A percentile compares a stretch with the other conserved stretches of the same genome.
Evolutionary conservation across 2,888 invertebrate species (phyloP).

Genomic region (Sepiola atlantica): DNA sequence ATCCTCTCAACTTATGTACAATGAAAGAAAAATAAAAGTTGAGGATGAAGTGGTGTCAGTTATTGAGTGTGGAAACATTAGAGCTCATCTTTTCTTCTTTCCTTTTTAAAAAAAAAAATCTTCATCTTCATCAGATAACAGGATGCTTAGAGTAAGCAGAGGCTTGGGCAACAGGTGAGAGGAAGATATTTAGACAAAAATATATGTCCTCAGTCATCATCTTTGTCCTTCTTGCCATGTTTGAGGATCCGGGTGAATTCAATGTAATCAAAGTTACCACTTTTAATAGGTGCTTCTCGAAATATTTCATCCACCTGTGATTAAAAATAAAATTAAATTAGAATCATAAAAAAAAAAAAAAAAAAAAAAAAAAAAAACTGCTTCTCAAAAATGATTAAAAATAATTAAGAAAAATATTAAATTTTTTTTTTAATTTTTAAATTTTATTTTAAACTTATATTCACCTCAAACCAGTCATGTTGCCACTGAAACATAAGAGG

Average conservation of each 20-base stretch:
- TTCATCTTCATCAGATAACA: conserved; percentile 35
- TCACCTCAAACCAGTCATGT: too few relatives aligned
- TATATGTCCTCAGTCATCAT: conserved; percentile 46
- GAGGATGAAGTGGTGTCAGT: neutral
- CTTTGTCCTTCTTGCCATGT: conserved; percentile 94
- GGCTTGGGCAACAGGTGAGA: conserved; percentile 42
- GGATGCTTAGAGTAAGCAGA: conserved; percentile 38
- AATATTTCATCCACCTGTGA: conserved; percentile 94
- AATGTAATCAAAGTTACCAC: conserved; percentile 93
- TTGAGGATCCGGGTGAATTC: conserved; percentile 99
- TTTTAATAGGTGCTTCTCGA: conserved; percentile 97
- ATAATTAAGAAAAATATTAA: too few relatives aligned
- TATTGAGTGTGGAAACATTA: neutral
- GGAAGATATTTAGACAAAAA: neutral
- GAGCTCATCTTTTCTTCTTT: neutral
- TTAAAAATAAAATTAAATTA: neutral
- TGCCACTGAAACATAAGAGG: too few relatives aligned
- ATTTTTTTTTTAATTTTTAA: too few relatives aligned
- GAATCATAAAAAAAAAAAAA: neutral
- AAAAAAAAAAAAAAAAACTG: too few relatives aligned
- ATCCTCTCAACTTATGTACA: conserved; percentile 32
- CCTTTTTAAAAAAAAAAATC: too few relatives aligned
- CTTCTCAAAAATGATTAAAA: too few relatives aligned
- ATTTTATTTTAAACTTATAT: too few relatives aligned
- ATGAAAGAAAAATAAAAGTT: conserved; percentile 13